Conservation (phyloP, 1,140 invertebrate species). For the Euschistus heros region DNA sequence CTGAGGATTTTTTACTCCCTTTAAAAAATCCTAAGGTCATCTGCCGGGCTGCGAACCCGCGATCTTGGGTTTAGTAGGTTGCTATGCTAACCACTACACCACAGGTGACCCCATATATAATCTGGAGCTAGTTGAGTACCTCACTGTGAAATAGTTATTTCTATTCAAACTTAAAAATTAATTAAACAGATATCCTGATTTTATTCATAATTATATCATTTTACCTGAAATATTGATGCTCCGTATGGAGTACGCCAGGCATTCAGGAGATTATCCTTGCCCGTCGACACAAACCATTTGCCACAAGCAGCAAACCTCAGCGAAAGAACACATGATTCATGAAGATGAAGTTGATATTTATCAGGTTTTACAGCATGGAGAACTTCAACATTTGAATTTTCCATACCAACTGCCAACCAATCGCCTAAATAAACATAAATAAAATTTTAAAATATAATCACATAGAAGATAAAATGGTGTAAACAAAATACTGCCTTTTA, state of each 20-base stretch:
- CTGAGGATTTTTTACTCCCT: too few species aligned
- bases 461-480: neutral
- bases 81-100: too few species aligned
- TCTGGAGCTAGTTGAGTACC: neutral
- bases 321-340: slow-evolving; percentile 97
- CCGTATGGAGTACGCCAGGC: slow-evolving; percentile 98
- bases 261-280: slow-evolving; percentile 96
- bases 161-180: neutral
- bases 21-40: too few species aligned
- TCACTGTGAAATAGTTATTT: neutral
- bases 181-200: neutral
- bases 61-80: too few species aligned
- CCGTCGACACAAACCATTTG: slow-evolving; percentile 98
- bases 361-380: slow-evolving; percentile 88
- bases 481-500: neutral
- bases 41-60: too few species aligned
- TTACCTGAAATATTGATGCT: slow-evolving; percentile 93
- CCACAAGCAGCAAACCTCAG: slow-evolving; percentile 92
- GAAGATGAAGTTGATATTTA: slow-evolving; percentile 94
- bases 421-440: slow-evolving; percentile 44
- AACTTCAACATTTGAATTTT: slow-evolving; percentile 94
- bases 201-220: neutral
- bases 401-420: slow-evolving; percentile 98
- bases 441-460: neutral
- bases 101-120: neutral